Evolutionary conservation across 2,797 vertebrate species (phyloP).

Genomic region (Micromesistius poutassou): DNA sequence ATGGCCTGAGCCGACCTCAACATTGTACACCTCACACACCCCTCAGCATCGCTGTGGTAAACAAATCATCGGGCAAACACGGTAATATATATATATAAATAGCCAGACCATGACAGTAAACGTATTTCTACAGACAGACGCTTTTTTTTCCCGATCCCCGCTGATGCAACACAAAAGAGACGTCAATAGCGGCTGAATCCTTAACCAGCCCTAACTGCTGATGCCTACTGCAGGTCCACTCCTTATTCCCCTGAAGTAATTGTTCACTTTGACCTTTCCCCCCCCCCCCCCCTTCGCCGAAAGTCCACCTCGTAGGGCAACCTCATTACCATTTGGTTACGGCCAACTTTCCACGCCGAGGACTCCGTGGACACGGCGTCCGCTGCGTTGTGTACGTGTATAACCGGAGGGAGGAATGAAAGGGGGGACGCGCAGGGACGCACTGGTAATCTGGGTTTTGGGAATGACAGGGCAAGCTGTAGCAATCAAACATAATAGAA

Average conservation of each 20-base stretch:
- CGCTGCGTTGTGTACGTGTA: not conserved
- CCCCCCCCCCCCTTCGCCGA: conserved; percentile 25
- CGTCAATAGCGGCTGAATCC: not conserved
- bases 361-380: conserved; percentile 18
- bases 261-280: conserved; percentile 51
- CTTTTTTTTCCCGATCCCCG: not conserved
- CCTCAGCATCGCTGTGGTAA: not conserved
- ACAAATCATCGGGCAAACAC: not conserved
- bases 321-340: conserved; percentile 55
- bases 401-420: not conserved
- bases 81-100: not conserved
- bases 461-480: conserved; percentile 56
- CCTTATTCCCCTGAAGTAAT: conserved; percentile 23
- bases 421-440: conserved; percentile 34
- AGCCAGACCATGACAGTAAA: not conserved
- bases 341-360: conserved; percentile 36
- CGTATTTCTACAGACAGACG: not conserved
- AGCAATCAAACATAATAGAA: conserved; percentile 74
- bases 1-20: too few relatives aligned
- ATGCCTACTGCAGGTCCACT: conserved; percentile 14
- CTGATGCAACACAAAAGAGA: conserved; percentile 1
- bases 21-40: too few relatives aligned
- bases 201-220: conserved; percentile 2
- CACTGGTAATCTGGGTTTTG: conserved; percentile 58
- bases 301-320: conserved; percentile 29